Conservation (phyloP, 2,797 vertebrate genomes). For the Parauchenoglanis punctatus region DNA sequence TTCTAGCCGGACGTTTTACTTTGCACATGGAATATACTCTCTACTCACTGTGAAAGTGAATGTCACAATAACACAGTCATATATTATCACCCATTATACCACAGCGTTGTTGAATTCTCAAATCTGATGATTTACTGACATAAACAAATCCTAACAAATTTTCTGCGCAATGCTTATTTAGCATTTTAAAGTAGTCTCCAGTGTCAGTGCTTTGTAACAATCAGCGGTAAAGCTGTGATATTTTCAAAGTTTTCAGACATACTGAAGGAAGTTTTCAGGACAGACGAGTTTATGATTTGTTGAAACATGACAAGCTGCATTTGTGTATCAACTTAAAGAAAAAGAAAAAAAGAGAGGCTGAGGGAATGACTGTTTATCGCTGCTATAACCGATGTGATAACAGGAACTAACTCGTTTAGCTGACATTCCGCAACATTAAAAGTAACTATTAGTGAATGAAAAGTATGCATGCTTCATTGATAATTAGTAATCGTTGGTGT, state of each 20-base stretch:
- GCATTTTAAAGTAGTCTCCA: neutral
- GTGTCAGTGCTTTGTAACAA: neutral
- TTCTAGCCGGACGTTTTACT: constrained; percentile 68
- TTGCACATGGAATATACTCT: constrained; percentile 80
- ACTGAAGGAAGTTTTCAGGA: neutral
- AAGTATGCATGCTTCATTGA: neutral
- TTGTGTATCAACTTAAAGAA: neutral
- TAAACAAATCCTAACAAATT: neutral
- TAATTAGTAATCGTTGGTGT: neutral
- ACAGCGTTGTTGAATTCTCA: neutral
- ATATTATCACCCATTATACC: neutral
- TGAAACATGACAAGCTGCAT: neutral
- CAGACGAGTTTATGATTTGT: neutral
- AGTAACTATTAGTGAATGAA: neutral
- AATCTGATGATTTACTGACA: neutral
- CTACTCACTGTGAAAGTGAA: constrained; percentile 76
- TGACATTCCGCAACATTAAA: neutral
- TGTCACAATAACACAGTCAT: neutral
- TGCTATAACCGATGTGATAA: neutral
- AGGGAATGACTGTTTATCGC: neutral
- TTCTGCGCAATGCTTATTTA: neutral
- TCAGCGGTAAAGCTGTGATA: neutral
- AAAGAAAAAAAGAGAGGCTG: neutral
- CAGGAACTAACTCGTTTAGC: neutral
- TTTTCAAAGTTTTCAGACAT: neutral